A percentile compares a stretch with the other conserved stretches of the same genome.
These are phyloP conservation scores for Zophobas atratus DNA, from an alignment of 1,140 invertebrate species.

Conservation along the genomic window DNA sequence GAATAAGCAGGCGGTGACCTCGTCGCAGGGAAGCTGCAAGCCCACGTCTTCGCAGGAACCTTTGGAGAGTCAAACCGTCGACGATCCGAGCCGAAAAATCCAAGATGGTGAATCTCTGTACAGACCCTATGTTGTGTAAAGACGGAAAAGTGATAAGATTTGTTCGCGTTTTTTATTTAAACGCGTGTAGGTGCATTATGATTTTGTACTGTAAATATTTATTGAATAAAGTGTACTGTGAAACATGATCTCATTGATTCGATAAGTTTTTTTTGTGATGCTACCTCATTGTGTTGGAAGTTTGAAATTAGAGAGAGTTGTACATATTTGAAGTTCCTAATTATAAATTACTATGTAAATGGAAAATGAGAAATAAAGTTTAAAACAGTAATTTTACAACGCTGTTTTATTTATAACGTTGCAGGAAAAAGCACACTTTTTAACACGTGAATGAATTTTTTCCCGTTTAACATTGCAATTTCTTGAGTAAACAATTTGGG, in stretches of 20 bases:
- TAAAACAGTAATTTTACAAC: constrained; percentile 27
- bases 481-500: too few species aligned
- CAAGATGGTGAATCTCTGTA: constrained; percentile 64
- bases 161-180: constrained; percentile 16
- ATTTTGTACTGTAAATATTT: constrained; percentile 47
- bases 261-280: constrained; percentile 45
- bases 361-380: constrained; percentile 49
- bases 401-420: background rate
- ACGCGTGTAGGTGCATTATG: constrained; percentile 12
- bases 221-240: constrained; percentile 46
- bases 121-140: constrained; percentile 67
- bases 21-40: constrained; percentile 17
- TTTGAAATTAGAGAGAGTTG: constrained; percentile 42
- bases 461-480: too few species aligned
- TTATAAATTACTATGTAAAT: constrained; percentile 44
- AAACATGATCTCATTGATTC: constrained; percentile 42
- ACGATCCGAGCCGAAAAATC: constrained; percentile 50
- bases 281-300: constrained; percentile 51
- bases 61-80: constrained; percentile 32
- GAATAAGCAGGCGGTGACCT: constrained; percentile 47
- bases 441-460: too few species aligned
- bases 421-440: too few species aligned
- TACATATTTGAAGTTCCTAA: constrained; percentile 54
- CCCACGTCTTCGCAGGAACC: constrained; percentile 26
- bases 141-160: background rate